Conservation (phyloP, 2,113 vertebrate genomes). For the Podarcis muralis region DNA sequence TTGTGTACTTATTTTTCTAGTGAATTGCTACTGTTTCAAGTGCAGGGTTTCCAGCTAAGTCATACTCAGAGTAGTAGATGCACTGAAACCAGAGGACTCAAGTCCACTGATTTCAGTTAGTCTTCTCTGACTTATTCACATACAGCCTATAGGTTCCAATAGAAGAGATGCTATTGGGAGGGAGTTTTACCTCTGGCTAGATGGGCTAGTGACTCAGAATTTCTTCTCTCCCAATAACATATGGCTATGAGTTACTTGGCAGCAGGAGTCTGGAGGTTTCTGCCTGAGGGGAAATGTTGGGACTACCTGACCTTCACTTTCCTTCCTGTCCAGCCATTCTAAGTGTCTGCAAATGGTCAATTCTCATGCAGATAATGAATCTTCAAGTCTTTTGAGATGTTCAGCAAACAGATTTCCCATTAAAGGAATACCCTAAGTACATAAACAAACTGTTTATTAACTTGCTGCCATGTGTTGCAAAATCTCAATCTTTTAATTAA, state of each 20-base stretch:
- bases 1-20: not conserved
- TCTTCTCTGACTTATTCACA: too few relatives aligned
- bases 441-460: slow-evolving; percentile 69
- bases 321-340: not conserved
- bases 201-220: not conserved
- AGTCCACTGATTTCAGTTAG: too few relatives aligned
- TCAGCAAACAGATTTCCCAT: slow-evolving; percentile 44
- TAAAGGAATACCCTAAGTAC: slow-evolving; percentile 50
- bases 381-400: slow-evolving; percentile 52
- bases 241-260: not conserved
- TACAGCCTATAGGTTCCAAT: too few relatives aligned
- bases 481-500: slow-evolving; percentile 64
- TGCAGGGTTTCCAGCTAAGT: not conserved
- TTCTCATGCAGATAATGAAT: slow-evolving; percentile 2
- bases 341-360: not conserved
- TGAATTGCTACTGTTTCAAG: not conserved
- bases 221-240: not conserved
- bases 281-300: not conserved
- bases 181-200: not conserved
- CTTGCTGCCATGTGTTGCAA: slow-evolving; percentile 67
- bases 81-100: too few relatives aligned
- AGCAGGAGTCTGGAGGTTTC: not conserved
- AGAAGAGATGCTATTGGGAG: not conserved
- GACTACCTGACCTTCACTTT: not conserved
- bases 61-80: too few relatives aligned